Conservation (phyloP, 2,888 invertebrate species). For the Helobdella robusta region DNA sequence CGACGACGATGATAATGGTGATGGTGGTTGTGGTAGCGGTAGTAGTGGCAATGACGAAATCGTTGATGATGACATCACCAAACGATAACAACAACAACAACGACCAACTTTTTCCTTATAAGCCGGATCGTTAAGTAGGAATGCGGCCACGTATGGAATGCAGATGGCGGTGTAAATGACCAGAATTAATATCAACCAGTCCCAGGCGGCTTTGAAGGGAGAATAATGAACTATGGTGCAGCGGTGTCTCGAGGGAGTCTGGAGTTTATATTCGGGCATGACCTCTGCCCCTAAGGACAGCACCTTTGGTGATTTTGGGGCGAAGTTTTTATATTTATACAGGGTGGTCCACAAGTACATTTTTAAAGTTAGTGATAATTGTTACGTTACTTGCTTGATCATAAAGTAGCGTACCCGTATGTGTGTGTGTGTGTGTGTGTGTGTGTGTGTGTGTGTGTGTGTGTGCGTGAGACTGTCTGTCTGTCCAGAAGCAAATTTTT, state of each 20-base stretch:
- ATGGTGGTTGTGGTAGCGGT: slow-evolving; percentile 67
- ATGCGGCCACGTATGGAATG: slow-evolving; percentile 96
- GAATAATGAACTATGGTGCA: slow-evolving; percentile 98
- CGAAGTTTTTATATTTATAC: background rate
- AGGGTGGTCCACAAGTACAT: background rate
- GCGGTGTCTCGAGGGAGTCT: slow-evolving; percentile 84
- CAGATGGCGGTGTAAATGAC: slow-evolving; percentile 98
- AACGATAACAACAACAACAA: background rate
- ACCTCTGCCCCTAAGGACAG: slow-evolving; percentile 92
- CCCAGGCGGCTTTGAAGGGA: slow-evolving; percentile 97
- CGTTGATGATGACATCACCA: too few species aligned
- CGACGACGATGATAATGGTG: slow-evolving; percentile 88
- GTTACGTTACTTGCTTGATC: background rate
- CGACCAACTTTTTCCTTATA: slow-evolving; percentile 6
- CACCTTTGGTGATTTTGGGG: slow-evolving; percentile 59
- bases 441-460: slow-evolving; percentile 4
- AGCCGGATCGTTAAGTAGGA: slow-evolving; percentile 72
- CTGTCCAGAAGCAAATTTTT: background rate
- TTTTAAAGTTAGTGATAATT: background rate
- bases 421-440: slow-evolving; percentile 4
- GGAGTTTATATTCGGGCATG: slow-evolving; percentile 87
- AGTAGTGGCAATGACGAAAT: too few species aligned
- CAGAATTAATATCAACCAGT: slow-evolving; percentile 87
- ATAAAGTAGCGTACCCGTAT: background rate
- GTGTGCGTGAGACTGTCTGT: background rate